A percentile compares a stretch with the other conserved stretches of the same genome.
These are phyloP conservation scores for Amblyraja radiata DNA, from an alignment of 2,797 vertebrate species.

Conservation along the genomic window DNA sequence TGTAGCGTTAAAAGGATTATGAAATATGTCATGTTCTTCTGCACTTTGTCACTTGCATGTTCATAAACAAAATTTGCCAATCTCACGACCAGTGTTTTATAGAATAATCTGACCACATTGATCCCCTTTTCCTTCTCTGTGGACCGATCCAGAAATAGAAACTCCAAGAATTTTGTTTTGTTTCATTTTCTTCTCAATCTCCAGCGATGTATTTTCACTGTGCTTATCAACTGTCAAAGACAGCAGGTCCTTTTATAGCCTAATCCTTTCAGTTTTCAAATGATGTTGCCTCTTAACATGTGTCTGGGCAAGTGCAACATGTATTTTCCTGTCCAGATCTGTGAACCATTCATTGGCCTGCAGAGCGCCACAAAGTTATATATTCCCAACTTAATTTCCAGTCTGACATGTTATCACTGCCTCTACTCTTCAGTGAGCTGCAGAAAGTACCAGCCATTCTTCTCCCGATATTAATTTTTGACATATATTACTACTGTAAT, in stretches of 20 bases:
- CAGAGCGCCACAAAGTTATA: background rate
- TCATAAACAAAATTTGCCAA: background rate
- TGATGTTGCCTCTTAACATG: background rate
- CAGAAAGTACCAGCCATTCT: background rate
- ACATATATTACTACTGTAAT: background rate
- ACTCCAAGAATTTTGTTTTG: background rate
- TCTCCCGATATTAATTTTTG: slow-evolving; percentile 26
- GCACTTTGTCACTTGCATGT: background rate
- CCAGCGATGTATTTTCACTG: background rate
- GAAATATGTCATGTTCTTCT: background rate
- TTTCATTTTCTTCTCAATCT: background rate
- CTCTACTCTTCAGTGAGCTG: background rate
- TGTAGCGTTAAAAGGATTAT: background rate
- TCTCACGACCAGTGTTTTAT: background rate
- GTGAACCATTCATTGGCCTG: slow-evolving; percentile 2
- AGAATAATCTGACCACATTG: background rate
- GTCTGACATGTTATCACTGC: background rate
- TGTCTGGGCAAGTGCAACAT: background rate
- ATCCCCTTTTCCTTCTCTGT: background rate
- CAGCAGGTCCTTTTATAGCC: background rate
- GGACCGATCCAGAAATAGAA: background rate
- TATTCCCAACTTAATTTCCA: slow-evolving; percentile 13
- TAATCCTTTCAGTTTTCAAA: background rate
- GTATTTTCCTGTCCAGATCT: background rate
- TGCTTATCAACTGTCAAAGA: slow-evolving; percentile 8